These are phyloP conservation scores for Probosciger aterrimus DNA, from an alignment of 2,113 vertebrate genomes.

Conservation along the genomic window DNA sequence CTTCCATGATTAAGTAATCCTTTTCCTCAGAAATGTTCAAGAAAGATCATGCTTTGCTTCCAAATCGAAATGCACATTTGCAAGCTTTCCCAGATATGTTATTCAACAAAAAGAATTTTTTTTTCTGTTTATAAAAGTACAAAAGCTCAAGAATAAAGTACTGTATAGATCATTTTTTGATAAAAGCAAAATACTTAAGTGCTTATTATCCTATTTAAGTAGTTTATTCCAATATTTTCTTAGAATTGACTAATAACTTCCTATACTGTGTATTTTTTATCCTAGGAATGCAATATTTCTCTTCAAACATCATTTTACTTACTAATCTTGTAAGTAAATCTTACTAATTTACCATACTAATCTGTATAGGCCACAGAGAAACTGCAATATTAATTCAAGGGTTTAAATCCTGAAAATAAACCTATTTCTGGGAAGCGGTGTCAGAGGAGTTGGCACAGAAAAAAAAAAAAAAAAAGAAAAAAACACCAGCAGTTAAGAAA, in stretches of 20 bases:
- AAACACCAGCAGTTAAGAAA: background rate
- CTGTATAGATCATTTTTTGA: background rate
- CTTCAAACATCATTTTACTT: background rate
- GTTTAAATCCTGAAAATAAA: slow-evolving; percentile 17
- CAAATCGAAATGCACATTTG: background rate
- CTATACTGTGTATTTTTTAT: background rate
- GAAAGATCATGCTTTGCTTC: background rate
- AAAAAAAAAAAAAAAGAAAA: accelerated
- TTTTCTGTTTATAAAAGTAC: background rate
- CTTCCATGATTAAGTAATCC: background rate
- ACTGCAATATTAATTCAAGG: background rate
- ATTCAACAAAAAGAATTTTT: background rate
- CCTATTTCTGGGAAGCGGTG: slow-evolving; percentile 25
- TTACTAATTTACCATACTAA: background rate
- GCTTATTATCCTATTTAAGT: background rate
- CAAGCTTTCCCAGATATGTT: background rate
- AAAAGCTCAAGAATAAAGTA: background rate
- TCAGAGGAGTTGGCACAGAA: background rate
- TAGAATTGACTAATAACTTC: background rate
- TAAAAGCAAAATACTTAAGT: background rate
- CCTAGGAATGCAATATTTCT: background rate
- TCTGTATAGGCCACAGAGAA: background rate
- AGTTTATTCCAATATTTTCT: background rate
- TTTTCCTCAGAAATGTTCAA: background rate
- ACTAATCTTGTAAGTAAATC: background rate